Percentiles rank a stretch among this genome's conserved stretches.
phyloP scores from a whole-genome alignment of 2,113 vertebrate species.

The Dinomys branickii region DNA sequence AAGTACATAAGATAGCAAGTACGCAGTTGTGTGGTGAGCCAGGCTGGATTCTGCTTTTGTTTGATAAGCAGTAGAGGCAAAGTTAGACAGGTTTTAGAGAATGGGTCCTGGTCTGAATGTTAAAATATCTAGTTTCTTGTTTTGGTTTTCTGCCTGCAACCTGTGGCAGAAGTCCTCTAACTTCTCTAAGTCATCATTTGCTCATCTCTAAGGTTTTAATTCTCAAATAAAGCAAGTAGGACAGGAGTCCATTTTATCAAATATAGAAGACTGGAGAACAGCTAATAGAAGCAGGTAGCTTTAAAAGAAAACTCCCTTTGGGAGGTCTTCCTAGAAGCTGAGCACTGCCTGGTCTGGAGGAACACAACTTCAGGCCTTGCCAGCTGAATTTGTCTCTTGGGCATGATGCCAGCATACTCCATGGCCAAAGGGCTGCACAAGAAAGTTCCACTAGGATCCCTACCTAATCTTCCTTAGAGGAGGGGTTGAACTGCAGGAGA shows the following conservation, averaged over 20 bases:
- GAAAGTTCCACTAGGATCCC: constrained; percentile 63
- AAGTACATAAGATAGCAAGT: not conserved
- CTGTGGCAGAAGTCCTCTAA: not conserved
- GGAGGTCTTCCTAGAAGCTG: constrained; percentile 28
- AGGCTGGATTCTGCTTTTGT: not conserved
- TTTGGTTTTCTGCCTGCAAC: not conserved
- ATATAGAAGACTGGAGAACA: not conserved
- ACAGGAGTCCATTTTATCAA: constrained; percentile 18
- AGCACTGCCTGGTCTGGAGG: not conserved
- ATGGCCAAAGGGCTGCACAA: constrained; percentile 29
- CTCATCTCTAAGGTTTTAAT: not conserved
- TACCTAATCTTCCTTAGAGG: constrained; percentile 72
- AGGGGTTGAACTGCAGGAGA: constrained; percentile 43
- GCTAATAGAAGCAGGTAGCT: constrained; percentile 12
- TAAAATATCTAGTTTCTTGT: not conserved
- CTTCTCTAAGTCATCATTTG: not conserved
- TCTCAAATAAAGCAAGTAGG: constrained; percentile 3
- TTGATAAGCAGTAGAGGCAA: not conserved
- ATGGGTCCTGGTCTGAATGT: not conserved
- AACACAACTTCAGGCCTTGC: constrained; percentile 7
- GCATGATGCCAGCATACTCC: constrained; percentile 50
- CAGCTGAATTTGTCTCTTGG: constrained; percentile 51
- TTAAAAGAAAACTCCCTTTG: constrained; percentile 20
- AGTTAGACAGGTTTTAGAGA: not conserved
- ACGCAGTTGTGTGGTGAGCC: not conserved